Conservation (phyloP, 2,888 invertebrate species). For the Drosophila eohydei region DNA sequence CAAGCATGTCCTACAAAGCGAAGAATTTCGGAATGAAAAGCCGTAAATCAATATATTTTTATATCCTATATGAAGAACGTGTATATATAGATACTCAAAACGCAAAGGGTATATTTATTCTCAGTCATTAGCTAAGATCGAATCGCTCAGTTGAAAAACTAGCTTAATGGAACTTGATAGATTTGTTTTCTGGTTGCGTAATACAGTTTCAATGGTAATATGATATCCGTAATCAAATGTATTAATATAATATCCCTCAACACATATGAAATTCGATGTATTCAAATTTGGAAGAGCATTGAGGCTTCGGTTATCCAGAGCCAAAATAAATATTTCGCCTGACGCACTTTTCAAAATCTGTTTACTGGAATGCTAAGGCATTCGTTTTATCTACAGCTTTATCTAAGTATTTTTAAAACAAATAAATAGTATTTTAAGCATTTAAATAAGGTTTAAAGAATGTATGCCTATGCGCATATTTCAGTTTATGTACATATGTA, state of each 20-base stretch:
- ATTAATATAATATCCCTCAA: background rate
- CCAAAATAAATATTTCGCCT: constrained; percentile 4
- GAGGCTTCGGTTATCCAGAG: constrained; percentile 1
- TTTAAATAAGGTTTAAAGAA: constrained; percentile 38
- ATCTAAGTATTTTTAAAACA: constrained; percentile 53
- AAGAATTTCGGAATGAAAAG: background rate
- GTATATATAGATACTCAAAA: background rate
- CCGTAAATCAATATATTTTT: background rate
- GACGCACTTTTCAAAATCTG: constrained; percentile 34
- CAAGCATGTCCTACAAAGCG: background rate
- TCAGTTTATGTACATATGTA: background rate
- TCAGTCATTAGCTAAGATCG: background rate
- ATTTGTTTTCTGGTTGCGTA: background rate
- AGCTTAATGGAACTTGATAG: background rate
- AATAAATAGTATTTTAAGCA: constrained; percentile 50
- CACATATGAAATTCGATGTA: too few species aligned
- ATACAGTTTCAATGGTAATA: background rate
- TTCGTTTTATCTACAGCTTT: constrained; percentile 53
- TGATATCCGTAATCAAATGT: background rate
- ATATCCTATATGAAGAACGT: background rate
- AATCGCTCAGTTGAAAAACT: background rate
- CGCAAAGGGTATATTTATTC: background rate
- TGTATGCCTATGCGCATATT: background rate
- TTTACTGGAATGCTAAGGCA: constrained; percentile 24
- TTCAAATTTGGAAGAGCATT: constrained; percentile 11